Evolutionary conservation across 2,113 vertebrate species (phyloP), one percentile per base, ranked within the genome.

Genomic region (Stictonetta naevosa): DNA sequence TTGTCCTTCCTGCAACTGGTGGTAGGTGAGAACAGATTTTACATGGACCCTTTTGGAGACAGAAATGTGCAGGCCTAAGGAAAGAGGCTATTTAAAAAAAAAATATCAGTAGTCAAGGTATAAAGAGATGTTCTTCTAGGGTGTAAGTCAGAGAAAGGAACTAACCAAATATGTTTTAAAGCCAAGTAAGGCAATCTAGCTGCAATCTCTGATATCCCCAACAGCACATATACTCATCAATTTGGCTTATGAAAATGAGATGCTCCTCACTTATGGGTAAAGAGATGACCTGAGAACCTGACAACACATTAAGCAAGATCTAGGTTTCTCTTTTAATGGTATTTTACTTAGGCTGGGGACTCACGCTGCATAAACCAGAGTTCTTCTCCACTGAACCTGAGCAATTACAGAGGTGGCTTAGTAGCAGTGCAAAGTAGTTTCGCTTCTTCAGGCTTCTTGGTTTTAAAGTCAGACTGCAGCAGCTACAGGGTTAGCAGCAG

Each of bases 401-500:
- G 83, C 62, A 83, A 63, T 88, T 29, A 40, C 42, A 36, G 92
- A 58, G 75, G 72, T 72, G 16, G 38, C 68, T 90, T 59, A 88
- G 62, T 9, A 93, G 52, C 88, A 83, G 74, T 79, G 92, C 93
- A 80, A 95, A 83, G 48, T 93, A 82, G 72, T 88, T 95, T 48
- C 67, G 59, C 55, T 75, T 90, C 74, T 93, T 94, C 95, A 95
- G 88, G 83, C 94, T 93, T 96, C 94, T 96, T 59, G 18, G 78
- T 77, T 92, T 96, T 85, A 88, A 88, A 95, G 59, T 66, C 73
- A 76, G 95, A 81, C 80, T 81, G 81, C 69, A 38, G 96, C 83
- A 92, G 90, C 90, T 95, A 69, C 94, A 92, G 92, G 60, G 18
- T 8, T 95, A 93, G 94, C 92, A 97, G 93, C 40, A 92, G 67